Evolutionary conservation across 2,797 vertebrate genomes (phyloP), one percentile per base, ranked within the genome.

Genomic region (Cossypha niveicapilla): DNA sequence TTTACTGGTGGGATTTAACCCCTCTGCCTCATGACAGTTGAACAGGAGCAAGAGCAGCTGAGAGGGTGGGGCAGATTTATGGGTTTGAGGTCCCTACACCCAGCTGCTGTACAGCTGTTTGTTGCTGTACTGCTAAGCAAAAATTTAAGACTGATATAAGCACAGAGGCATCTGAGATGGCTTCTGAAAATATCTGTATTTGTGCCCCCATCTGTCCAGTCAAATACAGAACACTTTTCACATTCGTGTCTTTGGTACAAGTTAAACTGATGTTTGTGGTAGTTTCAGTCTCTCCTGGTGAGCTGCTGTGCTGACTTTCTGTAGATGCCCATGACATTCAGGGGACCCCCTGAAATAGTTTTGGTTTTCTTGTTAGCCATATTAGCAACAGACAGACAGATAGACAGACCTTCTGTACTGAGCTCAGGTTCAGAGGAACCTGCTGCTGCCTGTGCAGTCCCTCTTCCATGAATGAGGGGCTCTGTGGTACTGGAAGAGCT

Each of bases 1-100:
- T 47, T 71, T 32, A 9, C 42, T 57, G 30, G 6, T 86, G 73
- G n/a, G 9, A 27, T 89, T 53, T 70, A 47, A 63, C 16, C 34
- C 42, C 2, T 6, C 32, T 70, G 24, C 30, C 65, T 50, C 0
- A 0, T 23, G 47, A 10, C 18, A 34, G 25, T 4, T 47, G 57
- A 47, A 22, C 27, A 70, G 47, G 57, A 83, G 28, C 62, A 48
- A 79, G 53, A 62, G 39, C 58, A 63, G 53, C 48, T 41, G 56
- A 53, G 48, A 32, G 18, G 32, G 6, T 11, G 27, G 24, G 37
- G 7, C 60, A 47, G 21, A 7, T 51, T 78, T 82, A 2, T 60
- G 18, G 30, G 18, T 48, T 18, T 41, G 44, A 84, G 30, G 30
- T 35, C 30, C 6, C 24, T 54, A 22, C 7, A 56, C 8, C 12